Percentiles rank a stretch among this genome's conserved stretches.
These are phyloP conservation scores for Myripristis jacobus DNA, from an alignment of 2,797 vertebrate species.

Conservation along the genomic window DNA sequence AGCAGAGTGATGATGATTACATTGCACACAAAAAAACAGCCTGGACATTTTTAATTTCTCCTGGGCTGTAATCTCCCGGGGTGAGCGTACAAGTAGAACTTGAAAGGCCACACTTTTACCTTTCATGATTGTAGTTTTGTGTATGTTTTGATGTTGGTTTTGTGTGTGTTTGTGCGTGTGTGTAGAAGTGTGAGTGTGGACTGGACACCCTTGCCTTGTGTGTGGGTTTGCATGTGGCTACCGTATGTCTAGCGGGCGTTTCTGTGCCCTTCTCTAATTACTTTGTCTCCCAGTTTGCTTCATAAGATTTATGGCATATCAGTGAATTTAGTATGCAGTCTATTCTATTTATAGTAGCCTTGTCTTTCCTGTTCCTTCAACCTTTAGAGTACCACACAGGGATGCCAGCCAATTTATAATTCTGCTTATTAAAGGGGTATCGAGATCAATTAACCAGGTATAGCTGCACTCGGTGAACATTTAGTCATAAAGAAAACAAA, in stretches of 20 bases:
- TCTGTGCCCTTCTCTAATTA: constrained; percentile 76
- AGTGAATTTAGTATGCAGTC: constrained; percentile 61
- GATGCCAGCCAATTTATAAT: constrained; percentile 46
- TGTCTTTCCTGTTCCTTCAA: constrained; percentile 58
- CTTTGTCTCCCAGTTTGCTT: constrained; percentile 72
- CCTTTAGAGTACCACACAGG: constrained; percentile 25
- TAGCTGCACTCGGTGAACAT: constrained; percentile 22
- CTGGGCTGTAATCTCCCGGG: constrained; percentile 23
- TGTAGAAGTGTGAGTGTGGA: not conserved
- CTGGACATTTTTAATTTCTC: constrained; percentile 59
- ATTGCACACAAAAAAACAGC: constrained; percentile 52
- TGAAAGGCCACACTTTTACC: constrained; percentile 35
- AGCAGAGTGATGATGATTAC: constrained; percentile 71
- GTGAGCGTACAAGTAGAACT: constrained; percentile 25
- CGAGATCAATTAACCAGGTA: constrained; percentile 45
- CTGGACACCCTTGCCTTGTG: too few relatives aligned
- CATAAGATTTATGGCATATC: constrained; percentile 79
- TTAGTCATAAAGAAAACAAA: constrained; percentile 38
- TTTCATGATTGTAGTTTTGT: constrained; percentile 18
- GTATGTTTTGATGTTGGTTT: constrained; percentile 19
- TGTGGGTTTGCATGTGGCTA: constrained; percentile 21
- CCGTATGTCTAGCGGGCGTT: constrained; percentile 53
- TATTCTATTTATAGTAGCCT: constrained; percentile 74
- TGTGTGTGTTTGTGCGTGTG: constrained; percentile 32
- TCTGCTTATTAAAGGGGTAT: constrained; percentile 26